Evolutionary conservation across 1,140 invertebrate genomes (phyloP), one percentile per base, ranked within the genome.

Genomic region (Drosophila sechellia): DNA sequence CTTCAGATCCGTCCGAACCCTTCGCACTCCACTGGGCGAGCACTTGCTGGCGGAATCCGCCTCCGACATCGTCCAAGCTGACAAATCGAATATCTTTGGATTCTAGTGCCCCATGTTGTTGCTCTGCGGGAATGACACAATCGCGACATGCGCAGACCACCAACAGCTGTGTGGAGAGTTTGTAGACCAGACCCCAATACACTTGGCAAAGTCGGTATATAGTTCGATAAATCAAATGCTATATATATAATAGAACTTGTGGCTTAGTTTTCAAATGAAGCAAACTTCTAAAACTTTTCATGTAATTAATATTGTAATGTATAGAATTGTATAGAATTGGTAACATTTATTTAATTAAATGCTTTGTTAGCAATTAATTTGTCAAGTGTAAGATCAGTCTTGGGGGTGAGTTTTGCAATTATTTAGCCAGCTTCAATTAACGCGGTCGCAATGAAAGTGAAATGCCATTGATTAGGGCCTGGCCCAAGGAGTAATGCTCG

Each of bases 11-110:
- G 91, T 92, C 27, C 91, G 84, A 10, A 92, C 84, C 4, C 91
- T 93, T 22, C 93, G 90, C 42, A 93, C 92, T 43, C 92, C 92
- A 66, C 94, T 84, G 43, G 94, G 91, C 22, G 93, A 93, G 25
- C 57, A 68, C n/a, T 64, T 64, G 25, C 66, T 57, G 22, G 40
- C 15, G 8, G 81, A 39, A 40, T 70, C 48, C 57, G 54, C 50
- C 40, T 56, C 56, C 31, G 42, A 69, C 45, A 63, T 58, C 35
- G 5, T 60, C 45, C 58, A 59, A 56, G 45, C 46, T 52, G 43
- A 71, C 52, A 57, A 71, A 71, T 71, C 65, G 64, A 71, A 70
- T 70, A 70, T 57, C 37, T 31, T 64, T 71, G 37, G 55, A 59
- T 43, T 48, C 37, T 37, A 53, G 2, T 27, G 45, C 55, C 48